phyloP scores from a whole-genome alignment of 2,888 invertebrate species.

The Corythucha ciliata region DNA sequence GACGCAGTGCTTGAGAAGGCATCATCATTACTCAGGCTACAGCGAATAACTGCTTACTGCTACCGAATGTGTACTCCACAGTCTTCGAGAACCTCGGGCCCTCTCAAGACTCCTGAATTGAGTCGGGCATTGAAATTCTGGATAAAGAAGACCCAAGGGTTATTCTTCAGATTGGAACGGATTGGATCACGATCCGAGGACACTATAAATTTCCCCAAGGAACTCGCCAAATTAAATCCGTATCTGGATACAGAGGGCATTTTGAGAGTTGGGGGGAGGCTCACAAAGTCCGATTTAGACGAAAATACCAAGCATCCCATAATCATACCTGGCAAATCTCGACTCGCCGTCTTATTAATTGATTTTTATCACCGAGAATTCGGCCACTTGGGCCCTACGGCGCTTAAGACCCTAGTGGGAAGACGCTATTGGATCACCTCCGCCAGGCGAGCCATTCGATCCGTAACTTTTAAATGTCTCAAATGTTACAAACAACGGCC shows the following conservation, averaged over 20 bases:
- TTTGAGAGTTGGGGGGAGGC: conserved; percentile 21
- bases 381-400: conserved; percentile 23
- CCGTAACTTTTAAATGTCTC: conserved; percentile 15
- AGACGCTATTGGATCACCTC: conserved; percentile 20
- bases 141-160: too few species aligned
- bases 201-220: too few species aligned
- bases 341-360: conserved; percentile 16
- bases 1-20: too few species aligned
- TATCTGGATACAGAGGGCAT: conserved; percentile 14
- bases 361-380: conserved; percentile 19
- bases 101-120: too few species aligned
- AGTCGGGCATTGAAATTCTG: too few species aligned
- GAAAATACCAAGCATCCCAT: conserved; percentile 16
- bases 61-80: too few species aligned
- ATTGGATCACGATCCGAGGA: too few species aligned
- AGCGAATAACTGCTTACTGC: too few species aligned
- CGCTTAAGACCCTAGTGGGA: conserved; percentile 10
- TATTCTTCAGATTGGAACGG: too few species aligned
- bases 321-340: conserved; percentile 12
- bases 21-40: too few species aligned
- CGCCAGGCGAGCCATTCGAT: background rate
- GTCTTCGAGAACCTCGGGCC: too few species aligned
- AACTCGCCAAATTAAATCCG: conserved; percentile 4
- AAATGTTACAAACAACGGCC: conserved; percentile 17
- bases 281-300: conserved; percentile 10